Base-by-base conservation (phyloP, 23 tunicate genomes). In the Botrylloides violaceus region DNA sequence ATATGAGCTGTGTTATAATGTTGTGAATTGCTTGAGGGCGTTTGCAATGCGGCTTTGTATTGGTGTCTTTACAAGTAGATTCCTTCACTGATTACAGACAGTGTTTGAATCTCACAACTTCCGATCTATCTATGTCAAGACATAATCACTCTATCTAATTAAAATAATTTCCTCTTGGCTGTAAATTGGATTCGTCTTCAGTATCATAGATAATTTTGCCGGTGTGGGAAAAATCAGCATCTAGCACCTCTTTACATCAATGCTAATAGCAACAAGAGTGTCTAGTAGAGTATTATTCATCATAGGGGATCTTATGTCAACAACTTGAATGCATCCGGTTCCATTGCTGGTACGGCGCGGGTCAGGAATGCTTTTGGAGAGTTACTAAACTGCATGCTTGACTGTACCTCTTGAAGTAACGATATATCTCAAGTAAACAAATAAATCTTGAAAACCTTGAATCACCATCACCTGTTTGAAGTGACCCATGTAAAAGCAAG, bases 281-380 rank as follows among this genome's bases (percentile, higher is more conserved):
- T 43, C 53, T 7, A 43, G 53, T 7, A 43, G 53, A 43, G 53
- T 43, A 43, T 43, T 43, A 43, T 43, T 43, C 53, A 43, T 7
- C 53, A 7, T 43, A 43, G 53, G 9, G 53, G 53, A 43, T 43
- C 70, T 28, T 63, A 9, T 63, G 70, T 63, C 70, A 63, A 63
- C 70, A 63, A 63, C 32, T 43, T 63, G 70, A 63, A 63, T 63
- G 70, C 70, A 63, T 63, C 70, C 70, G 70, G 70, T 63, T 63
- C 4, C 20, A 31, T 12, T 43, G 53, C 53, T 43, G 12, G 9
- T 9, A 7, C 15, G 53, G 9, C 9, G 9, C 53, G 53, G 53
- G 9, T 9, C 12, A 43, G 53, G 53, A 43, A 43, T 43, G 9
- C 15, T 9, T 15, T 43, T 43, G 53, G 15, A 43, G 53, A 43